These are phyloP conservation scores for Rhamnusium bicolor DNA, from an alignment of 2,888 invertebrate species.

Conservation along the genomic window DNA sequence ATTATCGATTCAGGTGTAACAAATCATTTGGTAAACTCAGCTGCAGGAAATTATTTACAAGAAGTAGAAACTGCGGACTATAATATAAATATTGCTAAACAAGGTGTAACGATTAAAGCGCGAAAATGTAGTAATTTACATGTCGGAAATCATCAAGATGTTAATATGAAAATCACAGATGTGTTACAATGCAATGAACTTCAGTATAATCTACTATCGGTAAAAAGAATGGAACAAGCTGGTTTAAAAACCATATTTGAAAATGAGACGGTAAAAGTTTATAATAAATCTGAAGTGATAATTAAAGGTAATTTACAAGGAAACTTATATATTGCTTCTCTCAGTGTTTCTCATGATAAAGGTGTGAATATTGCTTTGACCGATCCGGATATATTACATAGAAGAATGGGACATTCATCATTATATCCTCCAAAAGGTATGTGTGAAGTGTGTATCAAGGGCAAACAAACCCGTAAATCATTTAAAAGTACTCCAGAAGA, in stretches of 20 bases:
- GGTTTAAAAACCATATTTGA: not conserved
- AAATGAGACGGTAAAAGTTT: no score
- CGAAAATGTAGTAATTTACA: no score
- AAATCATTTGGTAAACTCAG: not conserved
- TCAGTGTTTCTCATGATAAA: not conserved
- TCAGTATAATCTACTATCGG: not conserved
- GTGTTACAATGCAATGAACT: not conserved
- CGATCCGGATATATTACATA: conserved; percentile 1
- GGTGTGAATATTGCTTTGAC: not conserved
- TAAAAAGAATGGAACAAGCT: not conserved
- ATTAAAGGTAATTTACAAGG: not conserved
- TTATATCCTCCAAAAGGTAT: conserved; percentile 8
- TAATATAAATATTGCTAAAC: no score
- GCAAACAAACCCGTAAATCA: conserved; percentile 2
- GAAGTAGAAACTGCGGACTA: no score
- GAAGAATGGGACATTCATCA: conserved; percentile 25
- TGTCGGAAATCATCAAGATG: no score
- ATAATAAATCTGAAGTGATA: not conserved
- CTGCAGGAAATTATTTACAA: no score
- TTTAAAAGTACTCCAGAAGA: conserved; percentile 11
- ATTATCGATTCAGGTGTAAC: not conserved
- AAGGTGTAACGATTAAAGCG: no score
- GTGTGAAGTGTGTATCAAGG: conserved; percentile 10
- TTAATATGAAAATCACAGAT: no score
- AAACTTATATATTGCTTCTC: no score